Conservation (phyloP, 2,888 invertebrate genomes). For the Cataglyphis albicans region DNA sequence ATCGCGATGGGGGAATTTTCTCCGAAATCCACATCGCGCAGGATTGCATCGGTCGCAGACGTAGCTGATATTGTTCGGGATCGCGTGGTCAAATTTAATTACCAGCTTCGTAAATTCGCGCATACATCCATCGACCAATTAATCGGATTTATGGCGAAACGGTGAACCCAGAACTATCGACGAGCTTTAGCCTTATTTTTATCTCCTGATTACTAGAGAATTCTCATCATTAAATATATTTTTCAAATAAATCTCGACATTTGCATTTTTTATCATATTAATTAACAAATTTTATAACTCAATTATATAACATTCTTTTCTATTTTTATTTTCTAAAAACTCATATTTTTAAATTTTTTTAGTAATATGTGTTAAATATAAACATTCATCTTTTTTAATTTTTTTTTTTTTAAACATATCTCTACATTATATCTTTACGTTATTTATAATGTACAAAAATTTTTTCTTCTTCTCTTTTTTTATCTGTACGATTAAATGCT, state of each 20-base stretch:
- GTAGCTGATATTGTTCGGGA: constrained; percentile 50
- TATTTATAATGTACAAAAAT: not conserved
- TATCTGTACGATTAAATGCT: not conserved
- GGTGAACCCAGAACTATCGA: constrained; percentile 5
- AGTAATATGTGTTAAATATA: no score
- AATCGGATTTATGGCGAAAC: constrained; percentile 40
- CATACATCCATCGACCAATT: constrained; percentile 40
- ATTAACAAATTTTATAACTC: not conserved
- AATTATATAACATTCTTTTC: not conserved
- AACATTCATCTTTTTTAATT: not conserved
- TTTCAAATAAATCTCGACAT: not conserved
- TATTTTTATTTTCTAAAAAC: not conserved
- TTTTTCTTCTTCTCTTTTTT: not conserved
- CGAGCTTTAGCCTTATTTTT: constrained; percentile 18
- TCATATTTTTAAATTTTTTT: not conserved
- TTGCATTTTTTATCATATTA: not conserved
- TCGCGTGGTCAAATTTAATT: constrained; percentile 50
- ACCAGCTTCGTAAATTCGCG: constrained; percentile 50
- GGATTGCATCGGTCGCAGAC: constrained; percentile 44
- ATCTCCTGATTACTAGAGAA: constrained; percentile 1
- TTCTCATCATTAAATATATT: not conserved
- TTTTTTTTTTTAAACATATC: not conserved
- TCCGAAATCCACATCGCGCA: constrained; percentile 48
- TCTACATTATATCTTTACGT: not conserved
- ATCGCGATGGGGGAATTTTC: constrained; percentile 53